phyloP scores from a whole-genome alignment of 2,888 invertebrate genomes.

The Priocnemis perturbator region DNA sequence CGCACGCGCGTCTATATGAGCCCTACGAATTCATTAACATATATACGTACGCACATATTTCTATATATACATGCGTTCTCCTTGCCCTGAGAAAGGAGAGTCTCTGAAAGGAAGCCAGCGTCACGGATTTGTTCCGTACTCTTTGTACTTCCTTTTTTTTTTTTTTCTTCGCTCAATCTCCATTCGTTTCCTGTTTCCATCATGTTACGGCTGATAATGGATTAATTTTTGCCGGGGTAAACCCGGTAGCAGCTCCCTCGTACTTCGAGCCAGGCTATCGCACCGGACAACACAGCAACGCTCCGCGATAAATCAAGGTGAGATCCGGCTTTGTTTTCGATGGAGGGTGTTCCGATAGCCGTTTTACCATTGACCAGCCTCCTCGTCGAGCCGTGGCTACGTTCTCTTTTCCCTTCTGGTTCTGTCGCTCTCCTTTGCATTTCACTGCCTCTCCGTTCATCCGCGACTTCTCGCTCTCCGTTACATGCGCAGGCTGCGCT shows the following conservation, averaged over 20 bases:
- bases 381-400: neutral
- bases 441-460: no score
- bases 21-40: no score
- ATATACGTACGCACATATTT: no score
- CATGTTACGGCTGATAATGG: constrained; percentile 53
- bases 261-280: constrained; percentile 5
- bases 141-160: neutral
- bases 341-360: constrained; percentile 56
- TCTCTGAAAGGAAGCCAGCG: no score
- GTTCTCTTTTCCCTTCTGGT: constrained; percentile 15
- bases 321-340: constrained; percentile 62
- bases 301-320: constrained; percentile 62
- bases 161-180: no score
- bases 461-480: no score
- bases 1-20: no score
- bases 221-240: constrained; percentile 56
- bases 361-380: constrained; percentile 29
- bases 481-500: no score
- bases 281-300: constrained; percentile 23
- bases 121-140: neutral
- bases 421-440: constrained; percentile 18
- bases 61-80: no score
- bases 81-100: no score
- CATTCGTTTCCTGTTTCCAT: constrained; percentile 37
- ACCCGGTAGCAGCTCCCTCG: constrained; percentile 38